Evolutionary conservation across 1,140 invertebrate species (phyloP), one percentile per base, ranked within the genome.

Genomic region (Cecropterus lyciades): DNA sequence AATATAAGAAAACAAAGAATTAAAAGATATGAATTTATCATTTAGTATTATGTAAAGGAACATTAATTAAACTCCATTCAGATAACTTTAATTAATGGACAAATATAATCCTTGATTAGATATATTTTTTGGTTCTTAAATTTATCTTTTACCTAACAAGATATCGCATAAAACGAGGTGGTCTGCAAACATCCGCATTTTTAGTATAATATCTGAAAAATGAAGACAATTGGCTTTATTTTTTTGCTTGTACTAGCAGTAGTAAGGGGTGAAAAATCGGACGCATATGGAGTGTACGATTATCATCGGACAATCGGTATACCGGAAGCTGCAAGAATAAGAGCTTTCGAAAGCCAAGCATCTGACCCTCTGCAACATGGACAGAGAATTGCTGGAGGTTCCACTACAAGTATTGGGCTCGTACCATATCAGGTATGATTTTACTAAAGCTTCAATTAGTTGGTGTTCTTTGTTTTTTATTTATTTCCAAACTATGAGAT

Each of bases 391-490:
- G 65, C 62, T 27, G 77, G 73, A 8, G 77, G 77, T 15, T 63
- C 65, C 8, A 62, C 66, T 7, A 78, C 70, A 0, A 56, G 66
- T 15, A 70, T 53, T 43, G 27, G 42, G 1, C 42, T 55, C 4
- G 64, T 74, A n/a, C 77, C 73, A 16, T 70, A 70, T 20, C 77
- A 79, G 72, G 74, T 77, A 67, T 48, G n/a, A 24, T 13, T 27
- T 53, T 48, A 5, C 33, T 40, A 45, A 24, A 10, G 4, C 11
- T 11, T 24, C 11, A 49, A 24, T 11, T 2, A n/a, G 11, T 3
- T 11, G 3, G 9, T 45, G 7, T 11, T 17, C n/a, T 10, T 17
- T 10, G 3, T 48, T 48, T 13, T 2, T 20, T 30, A 3, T 51
- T 40, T 40, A 40, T 24, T 24, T 24, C 20, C 5, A 24, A 24